Evolutionary conservation across 2,888 invertebrate genomes (phyloP).

Genomic region (Adineta ricciae): DNA sequence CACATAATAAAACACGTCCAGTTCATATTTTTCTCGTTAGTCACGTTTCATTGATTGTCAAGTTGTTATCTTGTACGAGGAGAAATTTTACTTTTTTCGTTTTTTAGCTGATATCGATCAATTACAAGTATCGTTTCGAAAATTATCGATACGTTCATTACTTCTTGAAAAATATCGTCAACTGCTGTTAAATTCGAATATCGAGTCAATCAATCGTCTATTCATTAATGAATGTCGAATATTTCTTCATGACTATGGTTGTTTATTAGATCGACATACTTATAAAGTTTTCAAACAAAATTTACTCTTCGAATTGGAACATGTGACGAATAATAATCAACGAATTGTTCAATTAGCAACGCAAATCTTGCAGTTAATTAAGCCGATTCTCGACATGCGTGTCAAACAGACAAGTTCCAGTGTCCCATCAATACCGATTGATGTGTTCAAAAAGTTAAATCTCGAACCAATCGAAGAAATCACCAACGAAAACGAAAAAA

Average conservation of each 20-base stretch:
- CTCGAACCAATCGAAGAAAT: neutral
- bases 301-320: neutral
- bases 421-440: neutral
- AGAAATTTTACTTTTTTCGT: neutral
- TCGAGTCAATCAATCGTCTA: neutral
- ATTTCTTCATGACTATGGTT: conserved; percentile 2
- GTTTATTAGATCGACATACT: conserved; percentile 14
- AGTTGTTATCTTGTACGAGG: neutral
- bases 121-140: neutral
- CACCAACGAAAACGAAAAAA: neutral
- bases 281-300: conserved; percentile 10
- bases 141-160: conserved; percentile 6
- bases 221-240: neutral
- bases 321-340: neutral
- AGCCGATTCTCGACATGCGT: neutral
- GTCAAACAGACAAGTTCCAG: neutral
- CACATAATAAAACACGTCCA: neutral
- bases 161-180: neutral
- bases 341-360: neutral
- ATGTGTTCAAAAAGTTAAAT: conserved; percentile 7
- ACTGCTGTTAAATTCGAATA: neutral
- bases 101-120: neutral
- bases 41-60: neutral
- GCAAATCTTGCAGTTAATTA: neutral
- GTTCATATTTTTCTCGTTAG: conserved; percentile 7